Base-by-base conservation (phyloP, 2,797 vertebrate genomes). In the Pipistrellus pipistrellus region DNA sequence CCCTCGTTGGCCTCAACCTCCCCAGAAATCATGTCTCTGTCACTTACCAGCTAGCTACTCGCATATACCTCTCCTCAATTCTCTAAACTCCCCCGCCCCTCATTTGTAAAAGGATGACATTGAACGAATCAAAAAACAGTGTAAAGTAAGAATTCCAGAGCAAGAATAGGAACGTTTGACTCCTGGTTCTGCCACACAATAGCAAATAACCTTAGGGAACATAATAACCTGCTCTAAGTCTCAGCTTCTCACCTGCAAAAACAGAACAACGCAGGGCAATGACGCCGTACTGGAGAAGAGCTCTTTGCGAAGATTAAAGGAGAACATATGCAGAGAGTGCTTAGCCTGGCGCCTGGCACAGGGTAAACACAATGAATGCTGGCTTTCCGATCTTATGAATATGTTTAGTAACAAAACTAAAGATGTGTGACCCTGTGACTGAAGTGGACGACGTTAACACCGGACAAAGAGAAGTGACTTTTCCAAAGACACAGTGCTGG, bases 161-260 rank as follows among this genome's bases (percentile, higher is more conserved):
- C 68, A 83, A 92, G 35, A 93, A 48, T 7, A 25, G 12, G 38
- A 59, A 88, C 73, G 3, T 75, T 32, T 90, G 38, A 78, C 85
- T 30, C n/a, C 15, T 25, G 7, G 18, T 13, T 78, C 73, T 77
- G 18, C 38, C 23, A 51, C 2, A 1, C 57, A 51, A 44, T 12
- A 35, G 17, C 20, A 32, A 73, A 3, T 20, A 4, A 48, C 51
- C 57, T 44, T 46, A 48, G 25, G 14, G 30, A 66, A 91, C 4
- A 27, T 11, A 57, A 14, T 53, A n/a, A 38, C 21, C 21, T 80
- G 14, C 21, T 71, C 77, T n/a, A 69, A 82, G n/a, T 53, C 53
- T 96, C 48, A 53, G 35, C 35, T 59, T 85, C 30, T 72, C 30
- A 32, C 64, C 11, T 89, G 83, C 69, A 91, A 81, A 66, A 68